Base-by-base conservation (phyloP, 2,797 vertebrate species). In the Poeciliopsis infans region DNA sequence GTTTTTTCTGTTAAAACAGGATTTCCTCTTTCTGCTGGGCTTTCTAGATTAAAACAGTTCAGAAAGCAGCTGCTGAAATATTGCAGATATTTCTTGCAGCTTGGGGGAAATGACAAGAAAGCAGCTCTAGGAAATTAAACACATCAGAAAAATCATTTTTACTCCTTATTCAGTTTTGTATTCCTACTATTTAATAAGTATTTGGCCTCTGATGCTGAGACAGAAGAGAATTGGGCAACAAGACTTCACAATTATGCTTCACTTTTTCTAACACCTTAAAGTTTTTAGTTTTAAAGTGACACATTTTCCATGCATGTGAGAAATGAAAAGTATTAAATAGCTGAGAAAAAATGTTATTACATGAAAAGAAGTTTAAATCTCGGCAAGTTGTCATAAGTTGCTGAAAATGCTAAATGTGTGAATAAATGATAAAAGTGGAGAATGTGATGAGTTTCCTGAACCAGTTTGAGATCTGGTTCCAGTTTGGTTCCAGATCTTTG, bases 401-500 rank as follows among this genome's bases (percentile, higher is more conserved):
- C n/a, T 11, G 5, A 16, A 61, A 33, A 33, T 15, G 28, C 33
- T 16, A 16, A 61, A 15, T 11, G 10, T 28, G 12, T 57, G n/a
- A 13, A 59, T 31, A 28, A 59, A 59, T 5, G 12, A 59, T 11
- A 31, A 59, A n/a, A 28, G n/a, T 57, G n/a, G 4, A 57, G 10
- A 12, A 28, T 57, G 10, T 12, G 25, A 12, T 57, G 0, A 57
- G n/a, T 57, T 57, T n/a, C n/a, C 13, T 57, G 55, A 57, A n/a
- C 55, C 55, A 57, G 11, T 57, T 57, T n/a, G n/a, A 28, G 55
- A 28, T 57, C 59, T 51, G 49, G 49, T 23, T 31, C 31, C 64
- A 25, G 64, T 25, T 68, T 45, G 7, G n/a, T 53, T 75, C 41
- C 78, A 73, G 76, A 79, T 77, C 75, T 69, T 74, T 80, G 49